Evolutionary conservation across 2,888 invertebrate genomes (phyloP).

Genomic region (Hermaeophaga mercurialis): DNA sequence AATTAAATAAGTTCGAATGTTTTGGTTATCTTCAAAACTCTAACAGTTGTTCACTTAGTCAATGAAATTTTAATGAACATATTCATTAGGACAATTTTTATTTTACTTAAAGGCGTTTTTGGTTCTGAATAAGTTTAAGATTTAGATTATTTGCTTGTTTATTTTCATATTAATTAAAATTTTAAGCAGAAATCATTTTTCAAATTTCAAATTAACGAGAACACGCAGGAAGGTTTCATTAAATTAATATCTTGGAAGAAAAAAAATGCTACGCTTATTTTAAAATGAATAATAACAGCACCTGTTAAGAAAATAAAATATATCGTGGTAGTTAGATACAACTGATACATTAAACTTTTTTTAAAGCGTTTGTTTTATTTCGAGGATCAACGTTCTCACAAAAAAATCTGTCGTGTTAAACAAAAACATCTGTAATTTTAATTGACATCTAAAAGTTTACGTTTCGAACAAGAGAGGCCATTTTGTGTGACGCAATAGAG

Average conservation of each 20-base stretch:
- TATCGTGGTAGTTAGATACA: conserved; percentile 13
- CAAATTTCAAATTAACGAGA: conserved; percentile 1
- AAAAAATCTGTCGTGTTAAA: conserved; percentile 16
- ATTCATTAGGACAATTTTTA: no score
- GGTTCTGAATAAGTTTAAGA: no score
- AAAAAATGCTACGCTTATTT: conserved; percentile 16
- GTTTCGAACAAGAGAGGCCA: conserved; percentile 33
- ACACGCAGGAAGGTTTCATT: conserved; percentile 2
- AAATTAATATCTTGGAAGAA: conserved; percentile 9
- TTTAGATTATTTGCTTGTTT: no score
- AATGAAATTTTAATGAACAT: no score
- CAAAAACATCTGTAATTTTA: conserved; percentile 33
- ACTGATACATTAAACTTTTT: no score
- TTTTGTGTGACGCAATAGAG: conserved; percentile 34
- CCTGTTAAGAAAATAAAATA: conserved; percentile 22
- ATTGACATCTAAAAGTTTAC: conserved; percentile 32
- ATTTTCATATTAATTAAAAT: no score
- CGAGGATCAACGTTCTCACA: conserved; percentile 21
- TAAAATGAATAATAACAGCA: conserved; percentile 22
- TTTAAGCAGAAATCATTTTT: conserved; percentile 5
- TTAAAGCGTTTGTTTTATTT: conserved; percentile 6
- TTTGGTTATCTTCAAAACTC: no score
- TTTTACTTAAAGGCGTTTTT: no score
- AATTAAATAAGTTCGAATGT: no score
- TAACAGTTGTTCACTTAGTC: no score